Base-by-base conservation (phyloP, 1,140 invertebrate species). In the Homarus americanus region DNA sequence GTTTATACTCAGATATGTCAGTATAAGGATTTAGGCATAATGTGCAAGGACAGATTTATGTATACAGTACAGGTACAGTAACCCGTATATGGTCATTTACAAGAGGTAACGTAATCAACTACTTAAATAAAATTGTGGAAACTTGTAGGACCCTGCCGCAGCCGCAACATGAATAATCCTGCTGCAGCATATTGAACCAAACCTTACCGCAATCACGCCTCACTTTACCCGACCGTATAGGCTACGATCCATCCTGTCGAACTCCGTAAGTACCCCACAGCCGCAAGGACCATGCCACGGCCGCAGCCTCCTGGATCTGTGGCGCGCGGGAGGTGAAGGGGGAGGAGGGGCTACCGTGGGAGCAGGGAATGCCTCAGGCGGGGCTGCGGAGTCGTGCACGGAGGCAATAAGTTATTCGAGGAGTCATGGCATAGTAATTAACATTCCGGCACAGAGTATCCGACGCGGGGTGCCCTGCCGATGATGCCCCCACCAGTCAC, bases 341-440 rank as follows among this genome's bases (percentile, higher is more conserved):
- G 24, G 49, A 53, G 20, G 63, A 38, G 32, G n/a, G 40, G 85
- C 85, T 87, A 80, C 85, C 58, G 85, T 87, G 85, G 85, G 69
- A 76, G 83, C 66, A n/a, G 34, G 28, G 49, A 36, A 53, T 12
- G 75, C 85, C 20, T 49, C 72, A 34, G 76, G 53, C 75, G 85
- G 49, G 9, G 28, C 44, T 41, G 41, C 49, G 32, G 75, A 80
- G 75, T 87, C 85, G 85, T 87, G 85, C 85, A 87, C 75, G 75
- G 76, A 34, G 53, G 85, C 85, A 87, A 80, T 87, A 87, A 87
- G 75, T 87, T 87, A 87, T 66, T 87, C 75, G 49, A 40, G 85
- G 75, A 87, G 85, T 87, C 85, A 87, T 79, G 85, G 85, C 38
- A 44, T 87, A 80, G 85, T 87, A 87, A 87, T 87, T 87, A 87